These are phyloP conservation scores for Drosophila parthenogenetica DNA, from an alignment of 2,888 invertebrate species.

Conservation along the genomic window DNA sequence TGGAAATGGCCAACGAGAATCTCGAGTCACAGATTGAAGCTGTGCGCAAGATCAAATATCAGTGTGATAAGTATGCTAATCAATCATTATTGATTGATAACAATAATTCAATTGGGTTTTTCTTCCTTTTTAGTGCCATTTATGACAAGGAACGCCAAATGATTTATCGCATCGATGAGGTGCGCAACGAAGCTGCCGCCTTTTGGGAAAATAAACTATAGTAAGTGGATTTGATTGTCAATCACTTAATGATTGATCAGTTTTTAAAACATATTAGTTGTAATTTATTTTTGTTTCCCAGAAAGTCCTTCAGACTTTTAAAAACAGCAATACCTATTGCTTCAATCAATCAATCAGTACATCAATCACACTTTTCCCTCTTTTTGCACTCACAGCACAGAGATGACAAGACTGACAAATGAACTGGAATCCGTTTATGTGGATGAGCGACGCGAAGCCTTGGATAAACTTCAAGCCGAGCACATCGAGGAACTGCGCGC, in stretches of 20 bases:
- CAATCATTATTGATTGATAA: background rate
- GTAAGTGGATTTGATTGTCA: constrained; percentile 64
- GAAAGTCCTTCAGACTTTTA: too few species aligned
- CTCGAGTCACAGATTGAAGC: constrained; percentile 86
- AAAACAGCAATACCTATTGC: too few species aligned
- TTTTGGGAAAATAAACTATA: constrained; percentile 88
- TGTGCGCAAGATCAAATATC: constrained; percentile 84
- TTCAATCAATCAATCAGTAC: background rate
- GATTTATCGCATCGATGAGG: constrained; percentile 86
- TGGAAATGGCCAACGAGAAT: constrained; percentile 86
- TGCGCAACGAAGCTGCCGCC: constrained; percentile 86
- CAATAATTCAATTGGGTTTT: background rate
- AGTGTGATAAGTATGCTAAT: constrained; percentile 83
- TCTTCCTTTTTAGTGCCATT: constrained; percentile 72
- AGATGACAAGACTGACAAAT: constrained; percentile 87
- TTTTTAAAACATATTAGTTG: too few species aligned
- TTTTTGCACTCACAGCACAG: constrained; percentile 83
- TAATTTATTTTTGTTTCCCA: too few species aligned
- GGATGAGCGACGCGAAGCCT: constrained; percentile 87
- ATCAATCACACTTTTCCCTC: background rate
- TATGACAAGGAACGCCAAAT: constrained; percentile 85
- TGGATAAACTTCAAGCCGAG: constrained; percentile 86
- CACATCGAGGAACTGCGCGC: constrained; percentile 87
- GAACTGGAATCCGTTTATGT: constrained; percentile 88
- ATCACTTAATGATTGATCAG: background rate